Conservation (phyloP, 2,888 invertebrate genomes). For the Papilio gigon region DNA sequence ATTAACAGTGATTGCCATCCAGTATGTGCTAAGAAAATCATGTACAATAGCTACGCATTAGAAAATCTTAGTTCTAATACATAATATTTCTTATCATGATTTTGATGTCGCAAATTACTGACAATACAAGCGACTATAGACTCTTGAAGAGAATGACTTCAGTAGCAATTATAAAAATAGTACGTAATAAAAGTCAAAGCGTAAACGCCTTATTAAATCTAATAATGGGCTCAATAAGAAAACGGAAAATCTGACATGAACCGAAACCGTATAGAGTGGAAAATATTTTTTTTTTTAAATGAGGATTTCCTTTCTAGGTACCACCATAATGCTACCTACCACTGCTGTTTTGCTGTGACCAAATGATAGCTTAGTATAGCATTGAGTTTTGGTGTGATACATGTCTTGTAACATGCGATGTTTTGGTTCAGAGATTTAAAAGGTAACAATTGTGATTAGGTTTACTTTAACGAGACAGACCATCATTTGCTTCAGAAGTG, state of each 20-base stretch:
- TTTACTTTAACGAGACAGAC: not conserved
- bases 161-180: no score
- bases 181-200: no score
- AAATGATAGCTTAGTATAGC: slow-evolving; percentile 8
- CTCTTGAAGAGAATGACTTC: not conserved
- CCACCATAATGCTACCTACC: no score
- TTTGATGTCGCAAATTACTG: not conserved
- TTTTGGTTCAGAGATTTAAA: not conserved
- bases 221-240: no score
- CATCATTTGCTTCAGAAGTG: not conserved
- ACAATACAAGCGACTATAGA: not conserved
- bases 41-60: not conserved
- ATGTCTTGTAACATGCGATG: not conserved
- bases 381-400: not conserved
- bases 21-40: not conserved
- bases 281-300: no score
- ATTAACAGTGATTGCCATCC: not conserved
- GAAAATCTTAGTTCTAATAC: no score
- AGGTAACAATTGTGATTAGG: not conserved
- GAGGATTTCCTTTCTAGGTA: no score
- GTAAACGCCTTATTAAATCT: no score
- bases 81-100: no score
- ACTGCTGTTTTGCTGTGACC: no score
- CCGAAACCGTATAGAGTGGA: no score
- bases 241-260: no score